Evolutionary conservation across 2,113 vertebrate genomes (phyloP).

Genomic region (Butorides virescens): DNA sequence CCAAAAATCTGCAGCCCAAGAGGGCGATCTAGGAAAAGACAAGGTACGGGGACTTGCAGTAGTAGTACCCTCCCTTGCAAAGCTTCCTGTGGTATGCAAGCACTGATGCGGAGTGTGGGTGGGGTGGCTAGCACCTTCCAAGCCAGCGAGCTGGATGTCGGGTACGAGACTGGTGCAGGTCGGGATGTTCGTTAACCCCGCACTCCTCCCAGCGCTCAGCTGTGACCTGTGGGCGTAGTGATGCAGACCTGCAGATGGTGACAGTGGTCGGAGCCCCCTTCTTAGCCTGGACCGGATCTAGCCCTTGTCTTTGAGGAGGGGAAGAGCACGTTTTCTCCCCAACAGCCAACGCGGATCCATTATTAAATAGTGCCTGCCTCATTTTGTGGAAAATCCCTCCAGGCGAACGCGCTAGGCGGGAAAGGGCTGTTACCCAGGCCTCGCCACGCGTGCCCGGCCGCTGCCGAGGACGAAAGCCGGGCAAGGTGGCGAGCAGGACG

Average conservation of each 20-base stretch:
- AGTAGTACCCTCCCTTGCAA: not conserved
- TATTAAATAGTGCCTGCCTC: not conserved
- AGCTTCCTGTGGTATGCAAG: not conserved
- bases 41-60: not conserved
- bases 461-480: fast-evolving
- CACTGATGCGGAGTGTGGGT: fast-evolving
- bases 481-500: fast-evolving
- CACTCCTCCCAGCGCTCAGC: not conserved
- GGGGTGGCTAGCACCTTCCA: not conserved
- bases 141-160: fast-evolving
- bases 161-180: fast-evolving
- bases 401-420: fast-evolving
- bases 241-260: not conserved
- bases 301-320: fast-evolving
- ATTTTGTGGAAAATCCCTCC: not conserved
- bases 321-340: not conserved
- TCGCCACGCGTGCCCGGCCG: fast-evolving
- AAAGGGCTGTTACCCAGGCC: not conserved
- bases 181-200: no score
- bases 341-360: not conserved
- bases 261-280: not conserved
- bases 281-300: not conserved
- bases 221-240: not conserved
- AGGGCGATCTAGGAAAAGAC: not conserved
- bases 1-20: not conserved